These are phyloP conservation scores for Numenius arquata DNA, from an alignment of 2,113 vertebrate species.

Conservation along the genomic window DNA sequence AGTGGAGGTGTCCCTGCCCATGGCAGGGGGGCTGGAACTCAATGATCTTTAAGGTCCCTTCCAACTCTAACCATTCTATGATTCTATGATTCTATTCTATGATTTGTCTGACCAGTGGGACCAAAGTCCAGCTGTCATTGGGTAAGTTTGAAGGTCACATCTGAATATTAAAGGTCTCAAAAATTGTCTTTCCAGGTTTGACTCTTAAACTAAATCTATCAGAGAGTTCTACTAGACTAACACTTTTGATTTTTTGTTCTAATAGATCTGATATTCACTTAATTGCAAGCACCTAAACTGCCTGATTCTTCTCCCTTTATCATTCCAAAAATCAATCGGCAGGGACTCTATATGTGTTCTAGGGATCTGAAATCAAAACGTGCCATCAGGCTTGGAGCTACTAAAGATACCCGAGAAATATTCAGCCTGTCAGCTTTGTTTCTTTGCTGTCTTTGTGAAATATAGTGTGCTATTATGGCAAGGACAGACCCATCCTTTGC, in stretches of 20 bases:
- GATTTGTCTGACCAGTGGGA: not conserved
- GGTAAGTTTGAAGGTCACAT: not conserved
- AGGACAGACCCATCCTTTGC: constrained; percentile 27
- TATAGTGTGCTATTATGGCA: not conserved
- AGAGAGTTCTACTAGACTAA: not conserved
- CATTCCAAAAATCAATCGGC: not conserved
- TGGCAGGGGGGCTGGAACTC: too few relatives aligned
- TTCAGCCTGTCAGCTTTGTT: constrained; percentile 29
- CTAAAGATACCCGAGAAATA: constrained; percentile 7
- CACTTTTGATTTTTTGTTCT: not conserved
- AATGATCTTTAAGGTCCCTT: too few relatives aligned
- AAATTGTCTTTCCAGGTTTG: not conserved
- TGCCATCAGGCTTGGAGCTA: not conserved
- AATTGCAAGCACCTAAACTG: not conserved
- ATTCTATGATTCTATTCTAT: too few relatives aligned
- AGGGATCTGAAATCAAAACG: constrained; percentile 1
- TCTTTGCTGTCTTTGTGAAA: constrained; percentile 43
- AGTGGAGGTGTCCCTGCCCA: too few relatives aligned
- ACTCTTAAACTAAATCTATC: not conserved
- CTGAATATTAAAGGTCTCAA: not conserved
- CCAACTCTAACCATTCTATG: too few relatives aligned
- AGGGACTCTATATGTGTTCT: not conserved
- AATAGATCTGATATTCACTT: not conserved
- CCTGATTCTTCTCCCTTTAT: not conserved
- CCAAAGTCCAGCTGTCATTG: not conserved